Evolutionary conservation across 2,888 invertebrate species (phyloP), one percentile per base, ranked within the genome.

Genomic region (Ormyrus labotus): DNA sequence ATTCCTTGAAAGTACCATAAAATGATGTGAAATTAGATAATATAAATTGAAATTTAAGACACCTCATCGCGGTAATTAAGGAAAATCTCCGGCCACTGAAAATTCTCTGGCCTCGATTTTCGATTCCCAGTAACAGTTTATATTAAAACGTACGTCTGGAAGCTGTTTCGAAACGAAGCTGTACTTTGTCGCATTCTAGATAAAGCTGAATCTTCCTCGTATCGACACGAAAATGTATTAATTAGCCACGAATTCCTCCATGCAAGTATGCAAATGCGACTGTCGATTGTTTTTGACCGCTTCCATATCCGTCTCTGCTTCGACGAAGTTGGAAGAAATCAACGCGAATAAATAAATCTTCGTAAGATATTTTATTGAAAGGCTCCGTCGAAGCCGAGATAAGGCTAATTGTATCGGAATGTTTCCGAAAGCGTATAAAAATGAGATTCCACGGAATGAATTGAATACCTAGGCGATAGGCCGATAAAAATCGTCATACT

Each of bases 291-390:
- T 50, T 76, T 61, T 68, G 47, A 65, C 51, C n/a, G 7, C 13
- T 70, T 11, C 63, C 45, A 63, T 72, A 63, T 72, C 51, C 8
- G 11, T 13, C 45, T 63, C 63, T n/a, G 58, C n/a, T 48, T 7
- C 34, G 34, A 34, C 4, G 3, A 45, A 71, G 9, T 34, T 53
- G 7, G 5, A 9, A 13, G 10, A 6, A 60, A 60, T 6, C 2
- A 60, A 67, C 67, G n/a, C 34, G 50, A 74, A 74, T 57, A 64
- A 34, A 71, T n/a, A 58, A 50, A 50, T 65, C 10, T 8, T 5
- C 7, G 6, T 50, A 57, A 74, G 45, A 48, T 65, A 19, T 50
- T 13, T 47, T 11, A 34, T 34, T 34, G 34, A 34, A 34, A 34
- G 34, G 34, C 34, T 34, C 34, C 2, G 2, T 4, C 34, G 34